phyloP scores from a whole-genome alignment of 2,888 invertebrate species.

The Odontocolon sp. region DNA sequence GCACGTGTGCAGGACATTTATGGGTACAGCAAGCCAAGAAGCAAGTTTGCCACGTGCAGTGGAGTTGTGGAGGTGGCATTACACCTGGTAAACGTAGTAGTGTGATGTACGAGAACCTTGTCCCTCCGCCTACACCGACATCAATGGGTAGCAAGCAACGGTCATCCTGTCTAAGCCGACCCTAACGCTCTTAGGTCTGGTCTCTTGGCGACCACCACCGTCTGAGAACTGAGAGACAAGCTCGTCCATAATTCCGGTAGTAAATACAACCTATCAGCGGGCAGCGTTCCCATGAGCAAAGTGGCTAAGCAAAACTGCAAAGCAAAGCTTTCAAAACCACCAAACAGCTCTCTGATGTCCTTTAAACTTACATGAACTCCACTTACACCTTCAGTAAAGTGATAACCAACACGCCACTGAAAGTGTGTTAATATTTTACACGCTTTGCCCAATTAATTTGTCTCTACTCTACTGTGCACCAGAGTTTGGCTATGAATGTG shows the following conservation, averaged over 20 bases:
- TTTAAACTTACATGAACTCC: conserved; percentile 10
- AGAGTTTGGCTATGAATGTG: no score
- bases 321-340: conserved; percentile 13
- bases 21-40: conserved; percentile 56
- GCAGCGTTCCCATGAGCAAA: conserved; percentile 37
- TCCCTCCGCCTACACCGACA: conserved; percentile 28
- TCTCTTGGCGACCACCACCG: conserved; percentile 56
- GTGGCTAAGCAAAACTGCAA: neutral
- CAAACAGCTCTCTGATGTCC: neutral
- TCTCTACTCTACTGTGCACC: neutral
- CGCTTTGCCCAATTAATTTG: neutral
- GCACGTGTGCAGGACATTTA: conserved; percentile 70
- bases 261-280: conserved; percentile 73
- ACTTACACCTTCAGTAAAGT: neutral
- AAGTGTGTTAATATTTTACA: neutral
- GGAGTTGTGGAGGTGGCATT: conserved; percentile 65
- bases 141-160: conserved; percentile 18
- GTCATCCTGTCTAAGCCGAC: conserved; percentile 45
- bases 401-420: neutral
- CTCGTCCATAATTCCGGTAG: conserved; percentile 69
- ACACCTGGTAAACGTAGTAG: conserved; percentile 42
- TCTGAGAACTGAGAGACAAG: conserved; percentile 65
- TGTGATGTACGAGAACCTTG: conserved; percentile 24
- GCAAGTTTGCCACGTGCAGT: conserved; percentile 44
- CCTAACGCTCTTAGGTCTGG: conserved; percentile 53